Base-by-base conservation (phyloP, 2,797 vertebrate species). In the Myotis findleyi region DNA sequence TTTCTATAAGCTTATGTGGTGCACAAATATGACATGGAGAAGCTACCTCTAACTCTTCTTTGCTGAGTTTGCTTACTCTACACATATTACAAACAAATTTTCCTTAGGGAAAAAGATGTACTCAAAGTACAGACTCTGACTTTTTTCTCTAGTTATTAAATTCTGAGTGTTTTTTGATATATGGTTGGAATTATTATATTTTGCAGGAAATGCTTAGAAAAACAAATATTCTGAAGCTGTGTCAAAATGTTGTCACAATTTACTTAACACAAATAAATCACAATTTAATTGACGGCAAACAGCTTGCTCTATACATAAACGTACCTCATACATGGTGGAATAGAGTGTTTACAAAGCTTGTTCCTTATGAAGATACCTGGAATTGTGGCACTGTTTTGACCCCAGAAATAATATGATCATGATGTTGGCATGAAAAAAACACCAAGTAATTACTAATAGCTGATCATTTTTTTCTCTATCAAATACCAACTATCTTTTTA, bases 241-340 rank as follows among this genome's bases (percentile, higher is more conserved):
- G 38, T 69, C 41, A 64, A 17, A 85, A 87, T 33, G 18, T 68
- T 95, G 66, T 51, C 36, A 95, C 38, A 87, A 89, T 62, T 86
- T 84, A 77, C n/a, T 55, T n/a, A 89, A 92, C 16, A 92, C 8
- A 91, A 94, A 72, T 30, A 96, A 76, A 79, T 87, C 16, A 76
- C 30, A 27, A 69, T 90, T 76, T 69, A 89, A 89, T 76, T 77
- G 30, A 21, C n/a, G 5, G 14, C 36, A 8, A 95, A 89, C 0
- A 81, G 49, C 30, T 75, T 89, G 20, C 16, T 93, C 38, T 89
- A 73, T 73, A 79, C 13, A 7, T 38, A 94, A 73, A 36, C 27
- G 80, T 80, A 84, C 49, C 30, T 79, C 59, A 68, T 18, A 1
- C 17, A 51, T n/a, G 14, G 13, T 73, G 3, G 23, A 92, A 93